phyloP scores from a whole-genome alignment of 2,888 invertebrate species.

The Lycocerus yunnanus region DNA sequence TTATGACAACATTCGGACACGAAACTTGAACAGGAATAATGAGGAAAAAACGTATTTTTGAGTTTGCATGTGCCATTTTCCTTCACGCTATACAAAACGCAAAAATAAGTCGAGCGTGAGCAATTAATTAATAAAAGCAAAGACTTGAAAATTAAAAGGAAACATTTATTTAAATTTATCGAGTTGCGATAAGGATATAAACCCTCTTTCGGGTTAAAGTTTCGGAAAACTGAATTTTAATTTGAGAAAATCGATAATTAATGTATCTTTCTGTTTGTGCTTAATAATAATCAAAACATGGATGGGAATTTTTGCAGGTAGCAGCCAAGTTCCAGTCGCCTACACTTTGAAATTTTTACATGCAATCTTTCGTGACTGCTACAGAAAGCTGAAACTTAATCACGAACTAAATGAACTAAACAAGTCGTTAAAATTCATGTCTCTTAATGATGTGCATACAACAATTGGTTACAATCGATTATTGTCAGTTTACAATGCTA shows the following conservation, averaged over 20 bases:
- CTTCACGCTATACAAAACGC: constrained; percentile 10
- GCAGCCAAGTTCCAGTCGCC: constrained; percentile 18
- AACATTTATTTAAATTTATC: neutral
- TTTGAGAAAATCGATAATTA: neutral
- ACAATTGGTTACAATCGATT: constrained; percentile 30
- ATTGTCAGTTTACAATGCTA: constrained; percentile 19
- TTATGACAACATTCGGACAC: constrained; percentile 34
- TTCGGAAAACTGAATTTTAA: neutral
- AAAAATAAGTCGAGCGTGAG: neutral
- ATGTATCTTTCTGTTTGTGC: neutral
- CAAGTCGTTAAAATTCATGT: constrained; percentile 29
- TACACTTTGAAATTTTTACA: constrained; percentile 24
- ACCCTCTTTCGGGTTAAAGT: neutral
- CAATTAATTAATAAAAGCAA: neutral
- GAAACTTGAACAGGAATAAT: constrained; percentile 35
- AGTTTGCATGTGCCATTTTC: constrained; percentile 16
- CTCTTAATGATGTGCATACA: constrained; percentile 28
- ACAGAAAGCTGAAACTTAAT: constrained; percentile 24
- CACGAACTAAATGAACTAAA: constrained; percentile 28
- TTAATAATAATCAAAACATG: constrained; percentile 7
- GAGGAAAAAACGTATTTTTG: constrained; percentile 23
- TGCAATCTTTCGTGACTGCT: constrained; percentile 29
- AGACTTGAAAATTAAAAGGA: neutral
- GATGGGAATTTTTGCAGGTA: constrained; percentile 11
- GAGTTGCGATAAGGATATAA: neutral